phyloP scores from a whole-genome alignment of 1,140 invertebrate genomes.

The Gyrodactylus salaris region DNA sequence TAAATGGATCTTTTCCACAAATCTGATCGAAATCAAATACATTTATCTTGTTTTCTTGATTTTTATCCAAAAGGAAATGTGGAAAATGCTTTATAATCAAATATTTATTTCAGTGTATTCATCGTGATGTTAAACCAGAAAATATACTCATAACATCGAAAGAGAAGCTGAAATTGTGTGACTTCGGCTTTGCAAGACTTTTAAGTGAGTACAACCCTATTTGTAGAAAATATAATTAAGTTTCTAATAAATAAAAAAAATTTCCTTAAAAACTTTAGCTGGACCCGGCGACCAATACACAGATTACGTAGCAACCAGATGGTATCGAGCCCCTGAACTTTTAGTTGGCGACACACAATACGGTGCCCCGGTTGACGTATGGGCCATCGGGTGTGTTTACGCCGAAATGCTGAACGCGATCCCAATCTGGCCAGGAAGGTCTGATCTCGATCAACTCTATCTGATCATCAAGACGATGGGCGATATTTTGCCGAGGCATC shows the following conservation, averaged over 20 bases:
- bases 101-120: conserved; percentile 29
- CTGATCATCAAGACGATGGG: conserved; percentile 21
- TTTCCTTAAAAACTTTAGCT: not conserved
- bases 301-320: conserved; percentile 28
- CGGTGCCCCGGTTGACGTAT: conserved; percentile 30
- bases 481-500: not conserved
- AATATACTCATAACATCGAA: conserved; percentile 77
- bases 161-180: conserved; percentile 76
- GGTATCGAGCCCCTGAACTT: conserved; percentile 75
- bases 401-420: conserved; percentile 19
- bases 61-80: too few species aligned
- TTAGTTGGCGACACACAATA: conserved; percentile 78
- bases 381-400: conserved; percentile 19
- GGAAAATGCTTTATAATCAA: too few species aligned
- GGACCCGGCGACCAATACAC: conserved; percentile 14
- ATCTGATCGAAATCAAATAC: not conserved
- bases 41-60: too few species aligned
- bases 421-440: conserved; percentile 20
- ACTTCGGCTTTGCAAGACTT: conserved; percentile 89
- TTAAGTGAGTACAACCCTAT: conserved; percentile 35
- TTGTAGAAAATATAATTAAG: too few species aligned
- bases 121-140: conserved; percentile 87
- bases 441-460: conserved; percentile 21
- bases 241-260: conserved; percentile 6
- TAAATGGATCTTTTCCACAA: not conserved